A percentile compares a stretch with the other conserved stretches of the same genome.
Evolutionary conservation across 1,140 invertebrate species (phyloP).

Genomic region (Papilio machaon): DNA sequence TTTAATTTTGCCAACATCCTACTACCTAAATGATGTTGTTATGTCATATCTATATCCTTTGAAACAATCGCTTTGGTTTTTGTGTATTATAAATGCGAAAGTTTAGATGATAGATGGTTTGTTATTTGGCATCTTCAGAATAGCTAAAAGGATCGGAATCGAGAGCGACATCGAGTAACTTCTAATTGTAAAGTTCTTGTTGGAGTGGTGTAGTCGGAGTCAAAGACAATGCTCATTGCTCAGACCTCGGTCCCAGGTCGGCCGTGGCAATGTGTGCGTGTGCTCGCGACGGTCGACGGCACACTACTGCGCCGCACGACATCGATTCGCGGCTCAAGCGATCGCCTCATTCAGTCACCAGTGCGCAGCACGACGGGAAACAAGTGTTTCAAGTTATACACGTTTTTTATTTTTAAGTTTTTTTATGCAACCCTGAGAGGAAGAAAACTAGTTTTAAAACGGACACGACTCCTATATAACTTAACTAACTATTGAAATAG

Average conservation of each 20-base stretch:
- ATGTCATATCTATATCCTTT: neutral
- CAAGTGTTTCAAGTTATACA: constrained; percentile 64
- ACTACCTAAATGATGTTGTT: neutral
- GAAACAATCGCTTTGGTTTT: neutral
- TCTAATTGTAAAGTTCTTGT: constrained; percentile 17
- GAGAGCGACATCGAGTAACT: too few relatives aligned
- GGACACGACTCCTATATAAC: constrained; percentile 49
- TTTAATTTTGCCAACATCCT: neutral
- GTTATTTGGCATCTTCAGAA: neutral
- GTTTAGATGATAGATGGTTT: neutral
- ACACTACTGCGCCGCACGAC: constrained; percentile 64
- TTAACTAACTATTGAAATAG: constrained; percentile 50
- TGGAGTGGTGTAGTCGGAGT: constrained; percentile 43
- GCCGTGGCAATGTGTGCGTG: constrained; percentile 54
- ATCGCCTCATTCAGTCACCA: constrained; percentile 75
- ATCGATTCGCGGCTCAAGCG: constrained; percentile 74
- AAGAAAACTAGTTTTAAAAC: constrained; percentile 65
- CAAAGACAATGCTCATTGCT: constrained; percentile 49
- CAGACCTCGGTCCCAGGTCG: constrained; percentile 47
- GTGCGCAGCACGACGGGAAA: constrained; percentile 74
- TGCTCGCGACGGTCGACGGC: constrained; percentile 47
- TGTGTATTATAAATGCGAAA: too few relatives aligned
- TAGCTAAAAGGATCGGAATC: too few relatives aligned
- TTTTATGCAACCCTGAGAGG: constrained; percentile 64
- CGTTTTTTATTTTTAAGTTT: constrained; percentile 71